Conservation (phyloP, 2,113 vertebrate species). For the Oxyruncus cristatus region DNA sequence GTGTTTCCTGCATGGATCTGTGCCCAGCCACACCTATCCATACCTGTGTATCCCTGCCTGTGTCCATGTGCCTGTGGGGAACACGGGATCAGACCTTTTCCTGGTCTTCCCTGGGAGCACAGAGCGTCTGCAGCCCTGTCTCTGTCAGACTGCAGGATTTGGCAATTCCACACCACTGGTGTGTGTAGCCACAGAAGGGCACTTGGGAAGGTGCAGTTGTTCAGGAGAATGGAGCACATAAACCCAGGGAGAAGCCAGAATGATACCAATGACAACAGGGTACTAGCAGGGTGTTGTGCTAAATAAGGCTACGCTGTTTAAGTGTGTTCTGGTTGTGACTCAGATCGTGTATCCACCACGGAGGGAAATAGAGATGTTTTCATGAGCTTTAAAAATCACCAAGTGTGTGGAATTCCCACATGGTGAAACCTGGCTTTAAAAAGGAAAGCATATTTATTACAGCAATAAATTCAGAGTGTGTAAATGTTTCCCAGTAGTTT, state of each 20-base stretch:
- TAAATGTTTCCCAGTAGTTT: neutral
- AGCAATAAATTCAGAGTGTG: neutral
- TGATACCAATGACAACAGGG: neutral
- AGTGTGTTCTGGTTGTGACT: neutral
- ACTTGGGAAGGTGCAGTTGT: rapidly evolving
- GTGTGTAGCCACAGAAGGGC: neutral
- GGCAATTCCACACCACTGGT: rapidly evolving
- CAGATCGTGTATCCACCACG: neutral
- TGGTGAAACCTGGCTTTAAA: neutral
- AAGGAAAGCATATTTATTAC: neutral
- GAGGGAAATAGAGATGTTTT: neutral
- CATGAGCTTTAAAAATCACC: neutral
- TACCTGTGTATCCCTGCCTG: rapidly evolving
- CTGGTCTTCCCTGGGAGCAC: neutral
- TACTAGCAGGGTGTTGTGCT: neutral
- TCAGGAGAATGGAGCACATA: neutral
- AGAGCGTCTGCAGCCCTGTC: neutral
- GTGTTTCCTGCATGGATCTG: neutral
- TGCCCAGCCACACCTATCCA: rapidly evolving
- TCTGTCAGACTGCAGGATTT: neutral
- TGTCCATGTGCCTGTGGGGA: rapidly evolving
- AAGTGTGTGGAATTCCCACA: neutral
- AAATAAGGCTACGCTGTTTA: neutral
- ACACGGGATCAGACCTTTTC: neutral
- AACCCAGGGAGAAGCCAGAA: neutral